A percentile compares a stretch with the other conserved stretches of the same genome.
These are phyloP conservation scores for Chymomyza costata DNA, from an alignment of 1,140 invertebrate genomes.

Conservation along the genomic window DNA sequence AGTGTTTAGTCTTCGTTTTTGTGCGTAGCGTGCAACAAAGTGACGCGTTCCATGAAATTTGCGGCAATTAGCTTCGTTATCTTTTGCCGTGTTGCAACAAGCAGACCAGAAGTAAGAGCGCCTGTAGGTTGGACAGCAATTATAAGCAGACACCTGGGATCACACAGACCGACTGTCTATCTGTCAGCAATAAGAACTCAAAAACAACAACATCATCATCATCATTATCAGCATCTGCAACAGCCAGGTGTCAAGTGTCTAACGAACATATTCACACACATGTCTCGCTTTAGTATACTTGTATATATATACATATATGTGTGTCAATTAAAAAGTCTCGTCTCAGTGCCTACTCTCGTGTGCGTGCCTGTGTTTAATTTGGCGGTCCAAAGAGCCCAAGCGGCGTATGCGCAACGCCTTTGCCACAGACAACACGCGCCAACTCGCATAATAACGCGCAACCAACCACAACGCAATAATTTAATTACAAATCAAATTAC, in stretches of 20 bases:
- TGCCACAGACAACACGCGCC: constrained; percentile 1
- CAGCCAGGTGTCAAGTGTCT: constrained; percentile 47
- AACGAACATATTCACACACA: constrained; percentile 3
- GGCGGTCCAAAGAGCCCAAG: constrained; percentile 14
- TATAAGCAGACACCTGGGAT: background rate
- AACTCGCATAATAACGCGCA: constrained; percentile 21
- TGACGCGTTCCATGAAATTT: constrained; percentile 34
- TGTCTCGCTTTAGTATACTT: no score
- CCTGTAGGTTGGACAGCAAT: no score
- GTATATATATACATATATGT: constrained; percentile 23
- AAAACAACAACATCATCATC: constrained; percentile 31
- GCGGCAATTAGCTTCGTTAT: constrained; percentile 44
- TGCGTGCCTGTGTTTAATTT: constrained; percentile 58
- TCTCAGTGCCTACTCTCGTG: constrained; percentile 49
- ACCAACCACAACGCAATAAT: background rate
- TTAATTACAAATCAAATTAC: no score
- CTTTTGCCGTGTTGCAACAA: background rate
- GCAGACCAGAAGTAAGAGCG: no score
- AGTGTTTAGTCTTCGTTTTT: constrained; percentile 57
- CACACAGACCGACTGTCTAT: background rate
- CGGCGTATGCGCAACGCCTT: constrained; percentile 23
- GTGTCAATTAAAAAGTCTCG: constrained; percentile 68
- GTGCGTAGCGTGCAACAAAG: constrained; percentile 48
- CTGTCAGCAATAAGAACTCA: no score
- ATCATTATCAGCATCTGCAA: constrained; percentile 18